Percentiles rank a stretch among this genome's conserved stretches.
These are phyloP conservation scores for Acronicta alni DNA, from an alignment of 2,888 invertebrate species.

Conservation along the genomic window DNA sequence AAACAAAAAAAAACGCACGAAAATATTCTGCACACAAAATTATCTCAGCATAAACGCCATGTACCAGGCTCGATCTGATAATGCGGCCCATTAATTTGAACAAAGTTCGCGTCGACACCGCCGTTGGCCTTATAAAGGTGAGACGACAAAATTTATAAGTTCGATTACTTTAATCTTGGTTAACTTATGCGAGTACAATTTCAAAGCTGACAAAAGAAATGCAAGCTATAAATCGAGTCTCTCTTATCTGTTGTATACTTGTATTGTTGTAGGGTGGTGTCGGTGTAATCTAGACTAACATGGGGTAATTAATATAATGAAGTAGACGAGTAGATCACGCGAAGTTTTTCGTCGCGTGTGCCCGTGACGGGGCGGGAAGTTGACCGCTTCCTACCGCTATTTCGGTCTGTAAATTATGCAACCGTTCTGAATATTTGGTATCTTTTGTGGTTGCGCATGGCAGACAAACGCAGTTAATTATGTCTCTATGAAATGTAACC, in stretches of 20 bases:
- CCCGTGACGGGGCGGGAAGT: slow-evolving; percentile 61
- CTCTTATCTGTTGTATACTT: slow-evolving; percentile 85
- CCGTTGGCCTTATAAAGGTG: slow-evolving; percentile 87
- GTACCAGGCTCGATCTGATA: slow-evolving; percentile 88
- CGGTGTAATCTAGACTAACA: slow-evolving; percentile 81
- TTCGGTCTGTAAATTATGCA: slow-evolving; percentile 75
- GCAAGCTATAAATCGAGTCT: slow-evolving; percentile 86
- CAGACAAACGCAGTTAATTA: slow-evolving; percentile 40
- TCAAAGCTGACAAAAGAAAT: slow-evolving; percentile 90
- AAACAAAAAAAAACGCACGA: slow-evolving; percentile 74
- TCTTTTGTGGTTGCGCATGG: slow-evolving; percentile 58
- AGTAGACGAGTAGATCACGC: slow-evolving; percentile 78
- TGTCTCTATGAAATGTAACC: slow-evolving; percentile 29
- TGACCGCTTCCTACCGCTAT: slow-evolving; percentile 68
- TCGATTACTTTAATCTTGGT: slow-evolving; percentile 89
- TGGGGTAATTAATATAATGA: slow-evolving; percentile 88
- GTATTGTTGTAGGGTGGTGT: slow-evolving; percentile 84
- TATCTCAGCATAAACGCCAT: slow-evolving; percentile 89
- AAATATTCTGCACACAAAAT: slow-evolving; percentile 80
- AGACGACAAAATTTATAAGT: slow-evolving; percentile 90
- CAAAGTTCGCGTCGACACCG: slow-evolving; percentile 88
- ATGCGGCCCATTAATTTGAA: slow-evolving; percentile 88
- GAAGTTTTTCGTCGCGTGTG: slow-evolving; percentile 81
- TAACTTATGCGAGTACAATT: slow-evolving; percentile 90
- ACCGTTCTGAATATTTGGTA: slow-evolving; percentile 61